Evolutionary conservation across 1,140 invertebrate genomes (phyloP).

Genomic region (Drosophila persimilis): DNA sequence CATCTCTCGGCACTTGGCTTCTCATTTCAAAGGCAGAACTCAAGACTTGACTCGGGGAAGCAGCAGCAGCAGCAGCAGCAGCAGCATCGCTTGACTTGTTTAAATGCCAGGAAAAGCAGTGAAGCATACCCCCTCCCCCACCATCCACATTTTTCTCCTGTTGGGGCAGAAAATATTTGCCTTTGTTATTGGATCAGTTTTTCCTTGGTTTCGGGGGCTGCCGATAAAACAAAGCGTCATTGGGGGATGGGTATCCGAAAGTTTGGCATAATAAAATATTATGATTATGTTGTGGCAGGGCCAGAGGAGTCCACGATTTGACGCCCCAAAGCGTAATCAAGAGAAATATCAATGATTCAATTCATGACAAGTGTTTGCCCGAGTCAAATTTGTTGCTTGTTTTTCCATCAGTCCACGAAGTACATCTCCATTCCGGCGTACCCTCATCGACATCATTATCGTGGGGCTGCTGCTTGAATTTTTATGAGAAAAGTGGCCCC

Average conservation of each 20-base stretch:
- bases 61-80: too few relatives aligned
- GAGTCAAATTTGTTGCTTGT: slow-evolving; percentile 73
- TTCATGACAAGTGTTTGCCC: slow-evolving; percentile 68
- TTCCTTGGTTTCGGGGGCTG: background rate
- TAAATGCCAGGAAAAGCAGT: slow-evolving; percentile 16
- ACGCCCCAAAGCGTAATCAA: slow-evolving; percentile 49
- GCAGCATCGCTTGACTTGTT: background rate
- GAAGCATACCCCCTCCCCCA: background rate
- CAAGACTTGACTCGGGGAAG: background rate
- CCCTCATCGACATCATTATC: slow-evolving; percentile 52
- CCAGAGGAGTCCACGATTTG: too few relatives aligned
- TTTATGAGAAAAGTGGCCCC: slow-evolving; percentile 76
- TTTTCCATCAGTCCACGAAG: slow-evolving; percentile 54
- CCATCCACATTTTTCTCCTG: background rate
- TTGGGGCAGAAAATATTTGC: slow-evolving; percentile 6
- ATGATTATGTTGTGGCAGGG: slow-evolving; percentile 64
- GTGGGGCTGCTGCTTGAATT: slow-evolving; percentile 68
- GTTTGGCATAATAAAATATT: slow-evolving; percentile 71
- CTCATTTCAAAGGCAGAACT: slow-evolving; percentile 32
- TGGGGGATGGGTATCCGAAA: slow-evolving; percentile 8
- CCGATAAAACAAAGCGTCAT: slow-evolving; percentile 36
- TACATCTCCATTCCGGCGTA: slow-evolving; percentile 18
- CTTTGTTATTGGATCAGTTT: slow-evolving; percentile 29
- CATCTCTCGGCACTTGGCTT: background rate
- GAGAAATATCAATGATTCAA: slow-evolving; percentile 74